Evolutionary conservation across 2,113 vertebrate genomes (phyloP).

Genomic region (Malurus cyaneus): DNA sequence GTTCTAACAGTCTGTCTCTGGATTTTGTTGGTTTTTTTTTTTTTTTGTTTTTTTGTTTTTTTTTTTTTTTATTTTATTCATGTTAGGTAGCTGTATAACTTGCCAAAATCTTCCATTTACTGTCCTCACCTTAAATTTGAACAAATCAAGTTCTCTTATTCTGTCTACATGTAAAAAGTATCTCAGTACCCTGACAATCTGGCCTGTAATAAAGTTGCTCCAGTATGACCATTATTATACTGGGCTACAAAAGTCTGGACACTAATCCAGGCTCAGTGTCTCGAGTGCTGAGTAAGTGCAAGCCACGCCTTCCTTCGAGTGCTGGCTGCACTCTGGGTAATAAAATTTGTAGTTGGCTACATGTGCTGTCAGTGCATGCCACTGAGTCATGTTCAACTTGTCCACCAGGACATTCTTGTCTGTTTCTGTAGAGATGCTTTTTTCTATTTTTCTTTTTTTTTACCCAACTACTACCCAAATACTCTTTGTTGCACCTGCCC

Average conservation of each 20-base stretch:
- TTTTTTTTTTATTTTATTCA: background rate
- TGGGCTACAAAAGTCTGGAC: background rate
- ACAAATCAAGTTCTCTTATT: background rate
- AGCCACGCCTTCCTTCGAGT: background rate
- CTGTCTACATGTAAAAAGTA: background rate
- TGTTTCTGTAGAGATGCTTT: background rate
- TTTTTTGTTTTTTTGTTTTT: too few relatives aligned
- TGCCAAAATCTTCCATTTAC: background rate
- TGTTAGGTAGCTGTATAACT: background rate
- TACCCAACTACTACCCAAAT: background rate
- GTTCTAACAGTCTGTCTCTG: background rate
- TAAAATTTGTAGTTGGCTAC: accelerated
- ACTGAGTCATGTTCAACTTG: background rate
- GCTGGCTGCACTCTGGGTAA: background rate
- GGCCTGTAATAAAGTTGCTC: background rate
- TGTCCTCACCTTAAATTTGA: background rate
- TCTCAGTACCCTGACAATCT: background rate
- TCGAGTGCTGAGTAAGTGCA: background rate
- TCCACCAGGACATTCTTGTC: background rate
- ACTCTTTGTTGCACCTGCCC: background rate
- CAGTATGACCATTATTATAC: background rate
- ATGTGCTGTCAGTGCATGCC: background rate
- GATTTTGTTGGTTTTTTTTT: too few relatives aligned
- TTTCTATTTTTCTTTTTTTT: background rate
- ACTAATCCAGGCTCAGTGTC: background rate